Conservation (phyloP, 2,888 invertebrate species). For the Lithophane semibrunnea region DNA sequence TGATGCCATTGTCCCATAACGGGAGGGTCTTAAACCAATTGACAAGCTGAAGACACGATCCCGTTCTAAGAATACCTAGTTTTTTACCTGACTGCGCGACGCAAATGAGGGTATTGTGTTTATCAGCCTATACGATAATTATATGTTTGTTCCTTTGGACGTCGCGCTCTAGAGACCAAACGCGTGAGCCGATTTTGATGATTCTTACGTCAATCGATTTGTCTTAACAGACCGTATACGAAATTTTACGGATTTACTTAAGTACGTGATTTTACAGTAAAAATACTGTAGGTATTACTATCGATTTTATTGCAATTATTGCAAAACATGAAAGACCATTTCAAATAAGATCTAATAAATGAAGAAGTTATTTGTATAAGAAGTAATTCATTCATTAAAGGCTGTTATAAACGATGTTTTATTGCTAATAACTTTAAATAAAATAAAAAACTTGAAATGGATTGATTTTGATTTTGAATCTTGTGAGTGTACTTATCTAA, state of each 20-base stretch:
- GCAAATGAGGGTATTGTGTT: background rate
- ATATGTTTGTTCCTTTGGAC: background rate
- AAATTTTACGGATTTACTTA: no score
- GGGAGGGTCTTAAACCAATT: constrained; percentile 30
- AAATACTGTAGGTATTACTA: no score
- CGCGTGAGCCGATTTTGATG: background rate
- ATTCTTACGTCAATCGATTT: background rate
- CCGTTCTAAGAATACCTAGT: constrained; percentile 27
- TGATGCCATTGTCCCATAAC: constrained; percentile 26
- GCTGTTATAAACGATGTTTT: no score
- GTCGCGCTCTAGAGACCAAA: background rate
- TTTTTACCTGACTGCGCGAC: background rate
- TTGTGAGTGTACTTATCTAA: background rate
- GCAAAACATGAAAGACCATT: no score
- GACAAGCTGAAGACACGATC: constrained; percentile 16
- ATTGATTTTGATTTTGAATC: no score
- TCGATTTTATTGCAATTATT: no score
- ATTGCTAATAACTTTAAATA: no score
- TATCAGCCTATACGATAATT: background rate
- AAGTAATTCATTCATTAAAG: no score
- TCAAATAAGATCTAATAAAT: no score
- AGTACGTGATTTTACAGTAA: no score
- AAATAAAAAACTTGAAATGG: no score
- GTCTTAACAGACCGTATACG: background rate
- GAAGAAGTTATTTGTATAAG: no score